Conservation (phyloP, 64 coral and sea anemone species). For the Hydrozoanthus tunicans region DNA sequence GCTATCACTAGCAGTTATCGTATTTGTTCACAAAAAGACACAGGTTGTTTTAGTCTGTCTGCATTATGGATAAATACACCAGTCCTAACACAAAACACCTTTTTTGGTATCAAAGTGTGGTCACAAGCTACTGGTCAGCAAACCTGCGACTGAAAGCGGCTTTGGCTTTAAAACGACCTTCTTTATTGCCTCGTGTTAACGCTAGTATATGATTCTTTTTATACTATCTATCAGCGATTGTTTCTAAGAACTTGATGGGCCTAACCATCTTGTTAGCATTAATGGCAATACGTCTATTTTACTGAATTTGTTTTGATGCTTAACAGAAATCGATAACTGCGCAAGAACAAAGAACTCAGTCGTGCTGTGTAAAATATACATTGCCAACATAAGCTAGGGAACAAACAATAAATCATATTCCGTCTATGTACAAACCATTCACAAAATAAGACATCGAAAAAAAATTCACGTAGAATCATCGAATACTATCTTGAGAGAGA, state of each 20-base stretch:
- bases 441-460: background rate
- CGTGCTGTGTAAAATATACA: background rate
- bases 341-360: background rate
- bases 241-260: conserved; percentile 2
- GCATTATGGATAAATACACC: conserved; percentile 16
- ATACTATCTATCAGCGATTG: conserved; percentile 7
- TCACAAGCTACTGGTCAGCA: conserved; percentile 50
- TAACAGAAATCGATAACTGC: background rate
- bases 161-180: background rate
- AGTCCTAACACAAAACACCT: conserved; percentile 35
- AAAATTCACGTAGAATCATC: background rate
- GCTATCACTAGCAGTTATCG: background rate
- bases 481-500: background rate
- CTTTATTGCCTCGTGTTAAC: background rate
- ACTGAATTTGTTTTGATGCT: background rate
- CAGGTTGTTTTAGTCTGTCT: conserved; percentile 35
- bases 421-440: background rate
- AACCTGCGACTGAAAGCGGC: background rate
- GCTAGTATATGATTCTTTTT: background rate
- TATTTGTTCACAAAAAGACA: conserved; percentile 30
- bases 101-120: conserved; percentile 27
- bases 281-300: background rate
- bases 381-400: background rate
- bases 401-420: background rate
- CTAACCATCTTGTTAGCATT: background rate